Evolutionary conservation across 2,113 vertebrate genomes (phyloP).

Genomic region (Jacana jacana): DNA sequence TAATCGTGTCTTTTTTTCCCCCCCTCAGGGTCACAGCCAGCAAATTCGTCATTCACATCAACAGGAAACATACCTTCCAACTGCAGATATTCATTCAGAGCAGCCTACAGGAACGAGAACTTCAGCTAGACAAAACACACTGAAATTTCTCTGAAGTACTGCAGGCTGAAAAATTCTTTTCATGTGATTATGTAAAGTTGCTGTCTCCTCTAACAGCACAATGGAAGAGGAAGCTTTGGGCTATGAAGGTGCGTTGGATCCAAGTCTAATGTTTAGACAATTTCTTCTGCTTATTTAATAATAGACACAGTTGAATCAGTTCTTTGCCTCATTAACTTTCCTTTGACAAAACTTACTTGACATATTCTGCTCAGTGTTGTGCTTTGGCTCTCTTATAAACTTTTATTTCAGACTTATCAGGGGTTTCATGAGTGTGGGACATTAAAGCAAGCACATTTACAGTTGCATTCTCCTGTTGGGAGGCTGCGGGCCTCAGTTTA

Average conservation of each 20-base stretch:
- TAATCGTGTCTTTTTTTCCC: background rate
- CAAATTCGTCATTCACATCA: slow-evolving; percentile 30
- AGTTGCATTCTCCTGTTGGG: background rate
- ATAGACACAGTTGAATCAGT: background rate
- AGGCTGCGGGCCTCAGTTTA: background rate
- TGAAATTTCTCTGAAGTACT: background rate
- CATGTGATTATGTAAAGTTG: background rate
- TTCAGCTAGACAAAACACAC: background rate
- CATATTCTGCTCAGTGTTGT: background rate
- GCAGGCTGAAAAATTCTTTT: background rate
- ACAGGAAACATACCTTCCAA: background rate
- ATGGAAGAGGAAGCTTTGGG: background rate
- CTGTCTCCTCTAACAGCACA: background rate
- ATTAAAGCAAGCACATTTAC: background rate
- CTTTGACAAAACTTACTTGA: slow-evolving; percentile 21
- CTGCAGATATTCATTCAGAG: background rate
- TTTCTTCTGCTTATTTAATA: slow-evolving; percentile 48
- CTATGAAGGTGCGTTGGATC: background rate
- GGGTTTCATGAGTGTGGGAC: background rate
- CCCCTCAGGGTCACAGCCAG: background rate
- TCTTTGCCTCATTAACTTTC: background rate
- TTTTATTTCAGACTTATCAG: background rate
- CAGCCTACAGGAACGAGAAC: background rate
- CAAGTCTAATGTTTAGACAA: slow-evolving; percentile 3
- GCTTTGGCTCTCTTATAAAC: background rate